phyloP scores from a whole-genome alignment of 1,140 invertebrate species.

The Aphelenchoides besseyi region DNA sequence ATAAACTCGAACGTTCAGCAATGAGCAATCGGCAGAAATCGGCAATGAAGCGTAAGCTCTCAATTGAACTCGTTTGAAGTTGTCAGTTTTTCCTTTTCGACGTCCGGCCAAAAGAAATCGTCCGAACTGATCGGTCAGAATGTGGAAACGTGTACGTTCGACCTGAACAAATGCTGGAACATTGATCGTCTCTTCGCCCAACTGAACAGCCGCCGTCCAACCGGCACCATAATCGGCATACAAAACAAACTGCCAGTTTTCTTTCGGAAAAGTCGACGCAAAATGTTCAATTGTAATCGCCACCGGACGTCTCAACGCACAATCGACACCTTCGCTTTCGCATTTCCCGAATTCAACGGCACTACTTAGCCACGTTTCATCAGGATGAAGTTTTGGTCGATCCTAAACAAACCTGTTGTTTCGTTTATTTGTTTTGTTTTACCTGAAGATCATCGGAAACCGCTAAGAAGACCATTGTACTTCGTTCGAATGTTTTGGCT shows the following conservation, averaged over 20 bases:
- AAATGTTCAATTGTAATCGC: conserved; percentile 58
- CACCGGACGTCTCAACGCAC: conserved; percentile 44
- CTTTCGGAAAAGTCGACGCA: conserved; percentile 57
- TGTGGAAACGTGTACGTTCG: conserved; percentile 53
- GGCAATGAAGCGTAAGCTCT: conserved; percentile 37
- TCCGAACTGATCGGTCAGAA: conserved; percentile 55
- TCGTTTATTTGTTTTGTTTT: conserved; percentile 12
- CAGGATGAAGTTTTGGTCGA: conserved; percentile 13
- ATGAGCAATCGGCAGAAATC: neutral
- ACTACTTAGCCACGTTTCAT: conserved; percentile 45
- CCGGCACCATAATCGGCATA: conserved; percentile 44
- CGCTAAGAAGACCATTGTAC: conserved; percentile 52
- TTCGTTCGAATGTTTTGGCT: conserved; percentile 42
- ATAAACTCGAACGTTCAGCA: conserved; percentile 48
- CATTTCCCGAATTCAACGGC: conserved; percentile 41
- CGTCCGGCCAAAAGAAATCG: conserved; percentile 51
- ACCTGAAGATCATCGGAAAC: conserved; percentile 51
- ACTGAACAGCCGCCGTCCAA: conserved; percentile 39
- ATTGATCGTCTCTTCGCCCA: conserved; percentile 54
- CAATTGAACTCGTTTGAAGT: conserved; percentile 49
- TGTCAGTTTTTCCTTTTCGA: conserved; percentile 43
- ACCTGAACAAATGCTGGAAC: conserved; percentile 50
- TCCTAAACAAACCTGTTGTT: conserved; percentile 8
- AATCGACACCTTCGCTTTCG: conserved; percentile 34
- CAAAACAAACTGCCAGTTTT: conserved; percentile 56